Evolutionary conservation across 2,797 vertebrate genomes (phyloP).

Genomic region (Hyperoplus lanceolatus): DNA sequence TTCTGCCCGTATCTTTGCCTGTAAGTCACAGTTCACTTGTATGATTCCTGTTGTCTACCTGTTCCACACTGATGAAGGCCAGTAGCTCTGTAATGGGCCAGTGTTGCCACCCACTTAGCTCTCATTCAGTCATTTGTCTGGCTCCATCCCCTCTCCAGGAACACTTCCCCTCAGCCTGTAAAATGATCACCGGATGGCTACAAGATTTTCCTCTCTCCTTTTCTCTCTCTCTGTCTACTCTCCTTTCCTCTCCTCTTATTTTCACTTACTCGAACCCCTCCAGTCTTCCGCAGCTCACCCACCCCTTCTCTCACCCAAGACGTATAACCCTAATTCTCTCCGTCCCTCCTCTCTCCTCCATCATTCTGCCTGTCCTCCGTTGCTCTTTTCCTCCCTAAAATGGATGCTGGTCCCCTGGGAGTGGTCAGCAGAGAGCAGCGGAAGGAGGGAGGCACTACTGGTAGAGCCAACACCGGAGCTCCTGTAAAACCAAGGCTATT

Average conservation of each 20-base stretch:
- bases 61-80: constrained; percentile 51
- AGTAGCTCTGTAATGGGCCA: constrained; percentile 47
- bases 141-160: constrained; percentile 89
- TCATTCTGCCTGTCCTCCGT: constrained; percentile 80
- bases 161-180: constrained; percentile 88
- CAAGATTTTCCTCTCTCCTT: constrained; percentile 79
- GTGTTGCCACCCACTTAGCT: constrained; percentile 82
- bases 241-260: constrained; percentile 55
- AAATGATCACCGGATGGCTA: constrained; percentile 88
- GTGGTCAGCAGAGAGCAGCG: constrained; percentile 70
- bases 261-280: constrained; percentile 58
- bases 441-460: constrained; percentile 68
- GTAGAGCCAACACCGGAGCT: constrained; percentile 43
- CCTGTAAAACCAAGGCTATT: constrained; percentile 42
- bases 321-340: constrained; percentile 58
- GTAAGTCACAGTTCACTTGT: neutral
- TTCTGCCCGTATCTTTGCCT: neutral
- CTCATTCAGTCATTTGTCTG: constrained; percentile 90
- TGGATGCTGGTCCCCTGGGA: constrained; percentile 85
- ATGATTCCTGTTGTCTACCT: constrained; percentile 55
- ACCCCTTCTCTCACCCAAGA: constrained; percentile 8
- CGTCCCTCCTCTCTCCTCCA: constrained; percentile 72
- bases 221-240: constrained; percentile 58
- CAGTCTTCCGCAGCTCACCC: constrained; percentile 35
- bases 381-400: constrained; percentile 76